Evolutionary conservation across 2,888 invertebrate genomes (phyloP), one percentile per base, ranked within the genome.

Genomic region (Falcaria lacertinaria): DNA sequence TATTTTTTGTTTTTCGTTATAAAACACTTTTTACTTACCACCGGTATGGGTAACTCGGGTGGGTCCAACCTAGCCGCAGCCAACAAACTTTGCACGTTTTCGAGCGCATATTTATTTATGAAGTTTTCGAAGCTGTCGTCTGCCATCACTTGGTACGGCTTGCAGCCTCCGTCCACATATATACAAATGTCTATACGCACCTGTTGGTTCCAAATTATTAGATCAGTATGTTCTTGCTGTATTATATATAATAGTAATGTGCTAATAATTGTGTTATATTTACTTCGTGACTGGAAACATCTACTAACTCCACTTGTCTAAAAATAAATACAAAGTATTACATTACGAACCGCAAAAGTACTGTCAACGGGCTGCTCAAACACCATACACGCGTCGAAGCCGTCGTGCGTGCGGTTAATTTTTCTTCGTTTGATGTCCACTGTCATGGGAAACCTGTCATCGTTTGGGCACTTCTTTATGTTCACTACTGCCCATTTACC

Each of bases 381-480:
- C 41, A 43, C 71, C 95, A 96, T 72, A 96, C 96, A 69, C 97
- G 97, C 83, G 97, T 97, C 75, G 97, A 87, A 42, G 41, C 56
- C 37, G 1, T 52, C 42, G 36, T 48, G 32, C 22, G 43, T 46
- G 28, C 47, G 41, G 16, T 76, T 76, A 7, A 72, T 16, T 43
- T 69, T 69, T 28, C 49, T 58, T 22, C 64, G 60, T 7, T 44
- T 46, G 1, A 70, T 39, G 0, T 67, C 59, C 0, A 69, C 15
- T 11, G 28, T 28, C 35, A 48, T 51, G 1, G 34, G 44, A 42
- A 52, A 62, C 34, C 44, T 7, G 2, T 61, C 57, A 8, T 58
- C 51, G 5, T 65, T 52, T 1, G 57, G 60, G 46, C 80, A 80
- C 8, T 57, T 38, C 2, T 50, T 47, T 1, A 76, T 42, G 47